A percentile compares a stretch with the other conserved stretches of the same genome.
Evolutionary conservation across 2,113 vertebrate species (phyloP).

Genomic region (Epinephelus moara): DNA sequence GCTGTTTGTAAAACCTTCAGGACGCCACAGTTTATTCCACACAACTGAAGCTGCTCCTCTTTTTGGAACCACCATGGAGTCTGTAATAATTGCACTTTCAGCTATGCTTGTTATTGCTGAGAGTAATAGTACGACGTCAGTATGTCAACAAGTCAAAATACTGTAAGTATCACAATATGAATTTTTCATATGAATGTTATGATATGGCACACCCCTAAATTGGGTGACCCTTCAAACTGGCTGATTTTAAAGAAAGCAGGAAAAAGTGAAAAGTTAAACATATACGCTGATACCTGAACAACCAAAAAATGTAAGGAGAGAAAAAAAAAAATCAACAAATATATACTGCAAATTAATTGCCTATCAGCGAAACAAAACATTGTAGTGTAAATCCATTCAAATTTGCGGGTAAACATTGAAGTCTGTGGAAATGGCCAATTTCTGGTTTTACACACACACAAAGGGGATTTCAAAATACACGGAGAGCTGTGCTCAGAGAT

Average conservation of each 20-base stretch:
- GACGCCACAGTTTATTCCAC: too few species aligned
- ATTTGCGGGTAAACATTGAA: background rate
- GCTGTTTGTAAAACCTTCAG: too few species aligned
- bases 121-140: too few species aligned
- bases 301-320: background rate
- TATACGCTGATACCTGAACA: background rate
- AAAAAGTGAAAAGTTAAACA: background rate
- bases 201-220: background rate
- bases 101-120: too few species aligned
- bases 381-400: background rate
- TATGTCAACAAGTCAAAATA: too few species aligned
- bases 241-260: background rate
- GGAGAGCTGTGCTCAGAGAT: conserved; percentile 22
- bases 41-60: too few species aligned
- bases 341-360: too few species aligned
- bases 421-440: background rate
- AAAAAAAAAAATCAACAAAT: background rate
- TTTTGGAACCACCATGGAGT: too few species aligned
- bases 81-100: too few species aligned
- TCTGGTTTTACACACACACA: conserved; percentile 16
- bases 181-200: too few species aligned
- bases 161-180: too few species aligned
- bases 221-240: background rate
- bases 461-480: conserved; percentile 19
- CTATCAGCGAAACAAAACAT: background rate